phyloP scores from a whole-genome alignment of 2,797 vertebrate genomes.

The Sandelia bainsii region DNA sequence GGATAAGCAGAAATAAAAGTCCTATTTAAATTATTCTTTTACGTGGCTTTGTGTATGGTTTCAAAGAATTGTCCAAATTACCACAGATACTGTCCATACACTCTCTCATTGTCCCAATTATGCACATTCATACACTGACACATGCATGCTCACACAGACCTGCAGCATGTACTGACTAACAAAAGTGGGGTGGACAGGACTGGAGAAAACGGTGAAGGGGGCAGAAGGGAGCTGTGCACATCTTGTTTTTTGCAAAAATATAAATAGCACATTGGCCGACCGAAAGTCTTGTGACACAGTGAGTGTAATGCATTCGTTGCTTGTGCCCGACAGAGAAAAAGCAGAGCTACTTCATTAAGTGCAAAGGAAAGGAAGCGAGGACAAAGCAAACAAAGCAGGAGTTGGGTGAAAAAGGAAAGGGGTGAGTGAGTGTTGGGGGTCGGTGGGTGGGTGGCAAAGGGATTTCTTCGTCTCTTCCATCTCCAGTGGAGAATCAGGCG shows the following conservation, averaged over 20 bases:
- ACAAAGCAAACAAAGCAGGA: conserved; percentile 82
- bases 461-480: conserved; percentile 63
- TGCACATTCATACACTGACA: conserved; percentile 23
- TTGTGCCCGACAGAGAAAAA: conserved; percentile 69
- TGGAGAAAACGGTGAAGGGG: conserved; percentile 14
- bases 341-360: conserved; percentile 81
- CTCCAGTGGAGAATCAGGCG: conserved; percentile 51
- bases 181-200: conserved; percentile 33
- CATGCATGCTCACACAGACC: conserved; percentile 35
- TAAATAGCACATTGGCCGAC: conserved; percentile 61
- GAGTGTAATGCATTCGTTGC: conserved; percentile 55
- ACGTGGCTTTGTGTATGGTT: conserved; percentile 52
- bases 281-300: conserved; percentile 48
- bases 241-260: conserved; percentile 52
- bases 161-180: conserved; percentile 40
- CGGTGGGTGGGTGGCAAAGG: conserved; percentile 26
- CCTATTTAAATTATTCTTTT: conserved; percentile 49
- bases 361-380: conserved; percentile 74
- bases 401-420: conserved; percentile 71
- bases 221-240: conserved; percentile 24
- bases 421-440: conserved; percentile 64
- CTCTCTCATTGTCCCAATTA: conserved; percentile 36
- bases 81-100: conserved; percentile 25
- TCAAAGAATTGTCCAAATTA: conserved; percentile 49
- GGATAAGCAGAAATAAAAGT: conserved; percentile 45